Evolutionary conservation across 2,888 invertebrate species (phyloP).

Genomic region (Platycnemis pennipes): DNA sequence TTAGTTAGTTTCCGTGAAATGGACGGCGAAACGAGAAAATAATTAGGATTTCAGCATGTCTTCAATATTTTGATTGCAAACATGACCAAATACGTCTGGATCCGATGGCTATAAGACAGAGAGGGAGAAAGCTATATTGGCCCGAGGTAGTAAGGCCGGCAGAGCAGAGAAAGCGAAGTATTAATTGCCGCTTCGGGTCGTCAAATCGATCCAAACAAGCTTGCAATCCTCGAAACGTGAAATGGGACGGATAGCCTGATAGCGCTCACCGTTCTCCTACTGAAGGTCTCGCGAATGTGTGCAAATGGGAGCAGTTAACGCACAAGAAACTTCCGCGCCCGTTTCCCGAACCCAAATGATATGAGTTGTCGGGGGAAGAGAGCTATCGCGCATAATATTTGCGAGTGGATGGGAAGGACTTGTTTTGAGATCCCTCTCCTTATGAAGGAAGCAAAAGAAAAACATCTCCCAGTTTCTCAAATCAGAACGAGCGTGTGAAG

Average conservation of each 20-base stretch:
- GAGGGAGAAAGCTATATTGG: not conserved
- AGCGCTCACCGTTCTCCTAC: not conserved
- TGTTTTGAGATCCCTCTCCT: not conserved
- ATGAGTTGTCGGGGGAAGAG: not conserved
- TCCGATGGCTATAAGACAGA: not conserved
- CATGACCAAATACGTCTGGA: not conserved
- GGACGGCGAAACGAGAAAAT: not conserved
- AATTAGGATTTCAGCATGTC: not conserved
- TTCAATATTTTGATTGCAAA: not conserved
- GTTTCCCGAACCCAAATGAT: not conserved
- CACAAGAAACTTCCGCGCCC: not conserved
- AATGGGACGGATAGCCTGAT: not conserved
- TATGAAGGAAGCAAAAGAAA: not conserved
- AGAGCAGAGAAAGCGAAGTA: slow-evolving; percentile 4
- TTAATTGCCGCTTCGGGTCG: not conserved
- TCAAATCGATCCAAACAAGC: not conserved
- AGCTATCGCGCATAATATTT: not conserved
- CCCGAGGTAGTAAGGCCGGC: not conserved
- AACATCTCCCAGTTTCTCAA: no score
- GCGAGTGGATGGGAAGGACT: not conserved
- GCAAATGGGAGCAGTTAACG: not conserved
- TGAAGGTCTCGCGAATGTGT: not conserved
- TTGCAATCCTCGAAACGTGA: not conserved
- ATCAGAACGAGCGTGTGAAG: no score
- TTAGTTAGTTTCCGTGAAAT: no score